These are phyloP conservation scores for Zaprionus camerounensis DNA, from an alignment of 1,140 invertebrate species.

Conservation along the genomic window DNA sequence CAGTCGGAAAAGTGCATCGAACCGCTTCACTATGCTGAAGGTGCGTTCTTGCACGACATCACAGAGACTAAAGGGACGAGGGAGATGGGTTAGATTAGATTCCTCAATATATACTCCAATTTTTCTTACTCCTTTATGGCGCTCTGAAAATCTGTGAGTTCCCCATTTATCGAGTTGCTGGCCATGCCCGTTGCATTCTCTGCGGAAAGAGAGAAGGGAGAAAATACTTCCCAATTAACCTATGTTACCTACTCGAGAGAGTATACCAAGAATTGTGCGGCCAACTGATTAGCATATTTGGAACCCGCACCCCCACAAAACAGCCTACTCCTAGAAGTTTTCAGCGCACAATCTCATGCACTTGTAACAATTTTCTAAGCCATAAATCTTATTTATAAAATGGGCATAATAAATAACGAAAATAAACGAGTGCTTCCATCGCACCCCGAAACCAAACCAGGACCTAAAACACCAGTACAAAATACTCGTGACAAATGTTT, in stretches of 20 bases:
- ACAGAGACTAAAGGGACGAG: constrained; percentile 51
- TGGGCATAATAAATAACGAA: constrained; percentile 74
- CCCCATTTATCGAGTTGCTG: constrained; percentile 66
- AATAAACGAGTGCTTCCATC: constrained; percentile 54
- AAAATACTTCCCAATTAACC: not conserved
- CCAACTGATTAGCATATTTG: constrained; percentile 19
- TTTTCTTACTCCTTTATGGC: constrained; percentile 69
- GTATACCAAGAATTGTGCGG: not conserved
- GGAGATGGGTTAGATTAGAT: not conserved
- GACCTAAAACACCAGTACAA: constrained; percentile 11
- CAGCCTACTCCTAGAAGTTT: constrained; percentile 42
- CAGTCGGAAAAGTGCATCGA: constrained; percentile 73
- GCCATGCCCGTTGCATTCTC: constrained; percentile 72
- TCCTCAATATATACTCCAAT: not conserved
- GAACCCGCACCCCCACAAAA: not conserved
- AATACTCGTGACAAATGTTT: constrained; percentile 64
- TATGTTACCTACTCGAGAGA: not conserved
- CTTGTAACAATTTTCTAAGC: constrained; percentile 69
- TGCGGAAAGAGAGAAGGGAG: constrained; percentile 12
- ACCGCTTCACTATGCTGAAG: constrained; percentile 79
- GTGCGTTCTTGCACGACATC: constrained; percentile 75
- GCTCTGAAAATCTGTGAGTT: constrained; percentile 67
- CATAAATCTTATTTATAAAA: constrained; percentile 78
- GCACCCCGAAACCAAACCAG: constrained; percentile 20
- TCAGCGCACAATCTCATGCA: constrained; percentile 58